A percentile compares a stretch with the other conserved stretches of the same genome.
phyloP scores from a whole-genome alignment of 2,797 vertebrate genomes.

The Acanthiza pusilla region DNA sequence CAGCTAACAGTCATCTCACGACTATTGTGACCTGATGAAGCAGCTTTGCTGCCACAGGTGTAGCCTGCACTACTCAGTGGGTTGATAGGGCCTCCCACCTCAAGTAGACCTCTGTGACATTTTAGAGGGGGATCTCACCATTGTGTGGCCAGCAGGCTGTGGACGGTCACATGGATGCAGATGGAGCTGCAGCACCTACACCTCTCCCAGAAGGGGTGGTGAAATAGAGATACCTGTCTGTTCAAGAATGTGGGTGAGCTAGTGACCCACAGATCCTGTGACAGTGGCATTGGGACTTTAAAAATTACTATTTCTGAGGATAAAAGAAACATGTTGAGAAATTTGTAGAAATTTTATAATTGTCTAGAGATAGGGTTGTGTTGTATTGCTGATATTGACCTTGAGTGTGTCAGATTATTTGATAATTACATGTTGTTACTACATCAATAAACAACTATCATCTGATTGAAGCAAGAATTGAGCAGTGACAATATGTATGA shows the following conservation, averaged over 20 bases:
- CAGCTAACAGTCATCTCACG: background rate
- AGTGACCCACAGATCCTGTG: background rate
- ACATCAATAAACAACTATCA: background rate
- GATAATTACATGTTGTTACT: background rate
- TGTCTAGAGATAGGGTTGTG: background rate
- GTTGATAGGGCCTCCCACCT: background rate
- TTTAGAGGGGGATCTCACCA: fast-evolving
- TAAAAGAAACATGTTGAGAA: background rate
- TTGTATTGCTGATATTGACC: background rate
- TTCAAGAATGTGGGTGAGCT: background rate
- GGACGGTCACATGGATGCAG: background rate
- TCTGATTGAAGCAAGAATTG: background rate
- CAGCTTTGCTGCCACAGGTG: background rate
- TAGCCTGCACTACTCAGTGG: background rate
- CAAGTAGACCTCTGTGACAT: background rate
- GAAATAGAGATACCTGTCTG: background rate
- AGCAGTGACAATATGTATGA: background rate
- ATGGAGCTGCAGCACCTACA: background rate
- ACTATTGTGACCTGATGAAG: background rate
- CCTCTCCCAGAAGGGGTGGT: background rate
- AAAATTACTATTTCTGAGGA: background rate
- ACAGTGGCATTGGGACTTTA: fast-evolving
- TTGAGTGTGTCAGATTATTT: background rate
- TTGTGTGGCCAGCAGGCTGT: background rate
- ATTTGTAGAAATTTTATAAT: background rate